phyloP scores from a whole-genome alignment of 1,140 invertebrate genomes.

The Drosophila cardini region DNA sequence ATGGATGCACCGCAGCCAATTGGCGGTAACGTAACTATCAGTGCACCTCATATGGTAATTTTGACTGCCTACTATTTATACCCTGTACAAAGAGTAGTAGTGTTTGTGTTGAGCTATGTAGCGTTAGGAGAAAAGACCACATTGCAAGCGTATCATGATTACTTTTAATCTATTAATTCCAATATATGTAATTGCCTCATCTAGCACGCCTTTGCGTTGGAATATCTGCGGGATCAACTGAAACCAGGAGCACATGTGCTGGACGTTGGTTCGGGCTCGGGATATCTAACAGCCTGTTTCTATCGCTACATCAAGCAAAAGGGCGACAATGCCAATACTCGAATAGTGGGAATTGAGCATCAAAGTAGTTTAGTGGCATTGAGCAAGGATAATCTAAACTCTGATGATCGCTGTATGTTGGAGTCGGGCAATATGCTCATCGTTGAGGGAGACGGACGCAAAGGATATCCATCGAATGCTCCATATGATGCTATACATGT shows the following conservation, averaged over 20 bases:
- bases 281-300: constrained; percentile 98
- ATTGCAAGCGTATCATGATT: no score
- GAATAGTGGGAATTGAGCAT: constrained; percentile 95
- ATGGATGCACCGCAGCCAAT: constrained; percentile 95
- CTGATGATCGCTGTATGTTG: constrained; percentile 90
- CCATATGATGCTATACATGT: constrained; percentile 91
- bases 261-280: constrained; percentile 98
- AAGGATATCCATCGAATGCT: constrained; percentile 89
- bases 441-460: constrained; percentile 93
- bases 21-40: constrained; percentile 96
- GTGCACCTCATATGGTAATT: constrained; percentile 98
- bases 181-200: not conserved
- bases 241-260: constrained; percentile 91
- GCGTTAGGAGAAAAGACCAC: no score
- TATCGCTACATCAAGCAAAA: constrained; percentile 85
- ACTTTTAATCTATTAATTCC: not conserved
- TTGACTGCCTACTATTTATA: constrained; percentile 1
- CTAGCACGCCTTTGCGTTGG: constrained; percentile 96
- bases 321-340: constrained; percentile 88
- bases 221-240: constrained; percentile 93
- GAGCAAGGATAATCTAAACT: constrained; percentile 91
- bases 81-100: no score
- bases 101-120: no score
- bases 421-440: constrained; percentile 88
- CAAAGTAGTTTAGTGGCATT: constrained; percentile 93